A percentile compares a stretch with the other conserved stretches of the same genome.
Conservation (phyloP, 2,888 invertebrate species). For the Drosophila falleni region DNA sequence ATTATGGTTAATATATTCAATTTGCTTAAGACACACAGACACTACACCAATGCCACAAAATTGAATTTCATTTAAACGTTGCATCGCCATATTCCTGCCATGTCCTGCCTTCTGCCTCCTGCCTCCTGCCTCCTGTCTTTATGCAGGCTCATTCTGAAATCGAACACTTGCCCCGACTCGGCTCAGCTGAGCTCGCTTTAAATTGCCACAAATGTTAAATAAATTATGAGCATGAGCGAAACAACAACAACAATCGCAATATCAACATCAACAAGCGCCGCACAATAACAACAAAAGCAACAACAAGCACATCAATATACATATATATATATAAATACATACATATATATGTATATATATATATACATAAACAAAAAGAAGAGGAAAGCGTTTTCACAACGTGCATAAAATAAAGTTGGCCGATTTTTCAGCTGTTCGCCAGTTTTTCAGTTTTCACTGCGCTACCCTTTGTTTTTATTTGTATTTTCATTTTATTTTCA, state of each 20-base stretch:
- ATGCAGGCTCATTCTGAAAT: conserved; percentile 4
- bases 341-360: background rate
- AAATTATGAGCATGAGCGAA: conserved; percentile 63
- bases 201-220: conserved; percentile 70
- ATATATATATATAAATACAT: background rate
- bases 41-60: conserved; percentile 2
- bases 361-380: conserved; percentile 9
- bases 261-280: conserved; percentile 22
- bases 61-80: conserved; percentile 34
- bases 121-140: background rate
- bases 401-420: conserved; percentile 67
- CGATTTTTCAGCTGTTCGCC: conserved; percentile 43
- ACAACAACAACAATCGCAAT: conserved; percentile 24
- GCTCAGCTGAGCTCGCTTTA: conserved; percentile 44
- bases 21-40: background rate
- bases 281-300: conserved; percentile 26
- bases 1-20: background rate
- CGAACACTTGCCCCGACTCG: conserved; percentile 8
- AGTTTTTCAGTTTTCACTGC: conserved; percentile 24
- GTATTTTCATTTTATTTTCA: conserved; percentile 19
- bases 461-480: conserved; percentile 7
- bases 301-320: conserved; percentile 24
- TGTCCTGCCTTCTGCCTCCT: no score
- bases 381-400: conserved; percentile 38
- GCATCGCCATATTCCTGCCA: conserved; percentile 1